Base-by-base conservation (phyloP, 2,113 vertebrate genomes). In the Triplophysa tibetana region DNA sequence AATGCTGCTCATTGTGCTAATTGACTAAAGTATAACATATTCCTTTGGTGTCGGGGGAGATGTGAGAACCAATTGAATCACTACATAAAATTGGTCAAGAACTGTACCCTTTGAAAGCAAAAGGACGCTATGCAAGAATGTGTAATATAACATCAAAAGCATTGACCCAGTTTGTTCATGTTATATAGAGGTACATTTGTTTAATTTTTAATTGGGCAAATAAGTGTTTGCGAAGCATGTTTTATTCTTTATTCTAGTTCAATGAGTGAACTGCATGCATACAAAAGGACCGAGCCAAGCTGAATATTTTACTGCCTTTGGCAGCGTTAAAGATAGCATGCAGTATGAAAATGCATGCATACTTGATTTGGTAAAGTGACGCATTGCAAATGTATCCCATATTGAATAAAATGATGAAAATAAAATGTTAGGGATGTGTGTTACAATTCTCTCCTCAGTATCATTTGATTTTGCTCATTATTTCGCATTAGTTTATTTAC, bases 221-320 rank as follows among this genome's bases (percentile, higher is more conserved):
- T 81, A 82, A 78, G 82, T 79, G 82, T 79, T 78, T 72, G 70
- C 65, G 68, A 80, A 83, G 74, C 75, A 60, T 62, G 54, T 58
- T 66, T 78, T 82, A 80, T 78, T 87, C 77, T 83, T 72, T 82
- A 77, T 83, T 79, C 66, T 77, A 45, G 75, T 73, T 83, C 79
- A 66, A 82, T 78, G 73, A 50, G 54, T 21, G 19, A 58, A 69
- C 75, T 87, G 73, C 43, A 61, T 83, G 72, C 83, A 79, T 81
- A 77, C 12, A 72, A 38, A 72, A 63, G 13, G n/a, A 33, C 38
- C 50, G 60, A 84, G 69, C 70, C 76, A 52, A 48, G 75, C 60
- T 79, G 26, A 64, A 81, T 79, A 74, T 82, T 45, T 77, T 29
- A 75, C 26, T 48, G 50, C 75, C 19, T 66, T 81, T 82, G 83